Evolutionary conservation across 2,797 vertebrate genomes (phyloP), one percentile per base, ranked within the genome.

Genomic region (Sciurus carolinensis): DNA sequence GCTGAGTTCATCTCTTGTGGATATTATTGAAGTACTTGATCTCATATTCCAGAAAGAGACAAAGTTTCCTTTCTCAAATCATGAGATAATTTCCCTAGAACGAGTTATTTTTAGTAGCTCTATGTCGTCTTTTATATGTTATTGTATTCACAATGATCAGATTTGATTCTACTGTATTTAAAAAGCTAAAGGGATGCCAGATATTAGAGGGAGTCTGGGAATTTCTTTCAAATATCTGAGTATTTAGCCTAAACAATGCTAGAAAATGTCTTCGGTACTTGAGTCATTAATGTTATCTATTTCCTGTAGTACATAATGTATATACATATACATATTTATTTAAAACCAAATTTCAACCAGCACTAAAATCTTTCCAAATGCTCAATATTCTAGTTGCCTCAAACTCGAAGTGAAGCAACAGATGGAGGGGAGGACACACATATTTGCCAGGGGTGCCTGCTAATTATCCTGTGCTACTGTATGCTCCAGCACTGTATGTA

Each of bases 351-450:
- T 75, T 93, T 82, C 33, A 91, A 39, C 39, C 14, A 50, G 7
- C 64, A 91, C 71, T 71, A 52, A 91, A 97, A 93, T 33, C 36
- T 91, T 91, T 95, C 80, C 15, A 75, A 88, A 96, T 90, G 54
- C 87, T 94, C 82, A 50, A 22, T 94, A 64, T 93, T 90, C 33
- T 42, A 73, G 47, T 77, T 88, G 85, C 62, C 90, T 86, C 52
- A 93, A 96, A 97, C 83, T 79, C 87, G 36, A 87, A 97, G 95
- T 73, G 95, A 98, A 98, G 97, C 98, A 98, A 97, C 98, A 98
- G 98, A 98, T 98, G 97, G 98, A 97, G 96, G 87, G 97, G 98
- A 97, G 97, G 97, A 57, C 77, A 13, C 7, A 15, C 69, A 86
- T 44, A 86, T 57, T 81, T 0, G 22, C 96, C 94, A 84, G 91